A percentile compares a stretch with the other conserved stretches of the same genome.
Conservation (phyloP, 2,113 vertebrate species). For the Pseudopipra pipra region DNA sequence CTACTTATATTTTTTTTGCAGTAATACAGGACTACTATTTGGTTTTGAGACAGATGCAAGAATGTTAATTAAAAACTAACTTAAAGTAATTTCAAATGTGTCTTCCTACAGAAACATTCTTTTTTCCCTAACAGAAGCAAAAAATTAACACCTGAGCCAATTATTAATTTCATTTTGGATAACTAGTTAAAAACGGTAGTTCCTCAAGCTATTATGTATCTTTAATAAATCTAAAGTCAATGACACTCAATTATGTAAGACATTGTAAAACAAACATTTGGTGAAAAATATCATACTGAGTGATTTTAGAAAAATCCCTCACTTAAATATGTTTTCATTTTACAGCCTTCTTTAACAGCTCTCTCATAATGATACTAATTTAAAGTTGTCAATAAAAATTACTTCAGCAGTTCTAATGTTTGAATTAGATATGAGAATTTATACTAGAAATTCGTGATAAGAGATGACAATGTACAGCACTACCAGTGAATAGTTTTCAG, state of each 20-base stretch:
- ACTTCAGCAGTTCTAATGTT: neutral
- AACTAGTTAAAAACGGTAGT: neutral
- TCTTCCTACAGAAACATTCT: neutral
- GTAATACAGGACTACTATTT: neutral
- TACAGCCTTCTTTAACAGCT: neutral
- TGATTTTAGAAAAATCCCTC: neutral
- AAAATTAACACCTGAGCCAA: neutral
- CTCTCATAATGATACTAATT: neutral
- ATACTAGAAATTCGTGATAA: neutral
- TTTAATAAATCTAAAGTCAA: neutral
- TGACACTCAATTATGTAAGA: neutral
- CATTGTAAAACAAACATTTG: neutral
- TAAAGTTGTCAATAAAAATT: neutral
- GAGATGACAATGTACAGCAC: neutral
- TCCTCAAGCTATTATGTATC: neutral
- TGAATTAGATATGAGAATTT: neutral
- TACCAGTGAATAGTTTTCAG: neutral
- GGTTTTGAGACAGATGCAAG: neutral
- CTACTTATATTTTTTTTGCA: neutral
- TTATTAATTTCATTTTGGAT: neutral
- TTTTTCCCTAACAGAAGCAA: neutral
- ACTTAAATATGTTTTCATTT: neutral
- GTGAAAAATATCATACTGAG: neutral
- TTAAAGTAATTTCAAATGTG: neutral
- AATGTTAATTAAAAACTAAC: neutral